These are phyloP conservation scores for Ramazzottius varieornatus DNA, from an alignment of 2,888 invertebrate species.

Conservation along the genomic window DNA sequence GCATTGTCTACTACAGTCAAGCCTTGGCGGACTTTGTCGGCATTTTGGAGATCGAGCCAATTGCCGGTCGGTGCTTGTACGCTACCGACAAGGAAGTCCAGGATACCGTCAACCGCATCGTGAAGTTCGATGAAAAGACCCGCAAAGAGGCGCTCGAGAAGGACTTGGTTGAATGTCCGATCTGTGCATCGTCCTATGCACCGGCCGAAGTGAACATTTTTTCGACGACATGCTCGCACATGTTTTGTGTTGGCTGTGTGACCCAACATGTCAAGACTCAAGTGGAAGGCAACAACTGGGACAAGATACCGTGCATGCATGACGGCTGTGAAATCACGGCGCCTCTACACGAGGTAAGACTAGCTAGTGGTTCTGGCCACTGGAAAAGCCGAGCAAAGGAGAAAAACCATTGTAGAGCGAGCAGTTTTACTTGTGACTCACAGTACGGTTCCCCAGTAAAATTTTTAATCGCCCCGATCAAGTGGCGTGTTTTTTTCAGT, in stretches of 20 bases:
- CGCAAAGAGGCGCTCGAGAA: neutral
- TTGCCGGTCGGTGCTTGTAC: neutral
- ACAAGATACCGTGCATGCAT: neutral
- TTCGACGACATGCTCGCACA: neutral
- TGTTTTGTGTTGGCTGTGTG: neutral
- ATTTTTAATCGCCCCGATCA: too few species aligned
- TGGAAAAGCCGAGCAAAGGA: too few species aligned
- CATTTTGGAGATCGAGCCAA: neutral
- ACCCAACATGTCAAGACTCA: neutral
- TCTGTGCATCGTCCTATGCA: neutral
- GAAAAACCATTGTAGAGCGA: too few species aligned
- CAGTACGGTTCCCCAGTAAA: too few species aligned
- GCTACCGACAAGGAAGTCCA: neutral
- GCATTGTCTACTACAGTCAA: neutral
- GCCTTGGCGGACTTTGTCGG: neutral
- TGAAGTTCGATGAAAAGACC: neutral
- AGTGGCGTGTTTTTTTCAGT: too few species aligned
- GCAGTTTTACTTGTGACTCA: too few species aligned
- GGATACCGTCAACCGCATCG: neutral
- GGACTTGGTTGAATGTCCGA: neutral
- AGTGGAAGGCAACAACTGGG: neutral
- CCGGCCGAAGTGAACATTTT: neutral
- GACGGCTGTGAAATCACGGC: neutral
- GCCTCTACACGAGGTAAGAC: neutral
- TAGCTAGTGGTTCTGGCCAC: too few species aligned